Conservation (phyloP, 2,113 vertebrate genomes). For the Puntigrus tetrazona region DNA sequence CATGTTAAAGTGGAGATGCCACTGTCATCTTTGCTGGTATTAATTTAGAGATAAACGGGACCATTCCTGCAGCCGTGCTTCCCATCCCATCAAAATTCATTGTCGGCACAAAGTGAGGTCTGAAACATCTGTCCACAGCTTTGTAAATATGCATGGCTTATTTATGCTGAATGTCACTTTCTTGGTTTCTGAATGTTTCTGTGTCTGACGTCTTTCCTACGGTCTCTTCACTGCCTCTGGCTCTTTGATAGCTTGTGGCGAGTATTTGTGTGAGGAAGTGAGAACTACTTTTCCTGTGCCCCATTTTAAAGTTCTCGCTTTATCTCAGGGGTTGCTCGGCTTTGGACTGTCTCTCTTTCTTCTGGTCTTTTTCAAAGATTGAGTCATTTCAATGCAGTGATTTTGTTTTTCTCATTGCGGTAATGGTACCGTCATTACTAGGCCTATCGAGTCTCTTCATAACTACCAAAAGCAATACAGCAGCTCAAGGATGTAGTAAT, state of each 20-base stretch:
- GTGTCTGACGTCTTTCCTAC: background rate
- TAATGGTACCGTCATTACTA: constrained; percentile 42
- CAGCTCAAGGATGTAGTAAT: constrained; percentile 5
- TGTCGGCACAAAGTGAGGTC: background rate
- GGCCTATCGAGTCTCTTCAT: constrained; percentile 12
- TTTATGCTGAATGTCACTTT: constrained; percentile 41
- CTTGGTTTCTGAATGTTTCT: constrained; percentile 15
- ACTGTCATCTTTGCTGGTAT: background rate
- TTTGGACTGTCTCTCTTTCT: constrained; percentile 54
- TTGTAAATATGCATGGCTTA: constrained; percentile 52
- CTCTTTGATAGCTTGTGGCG: constrained; percentile 1
- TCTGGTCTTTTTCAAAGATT: constrained; percentile 46
- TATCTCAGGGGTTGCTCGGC: constrained; percentile 54
- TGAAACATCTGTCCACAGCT: constrained; percentile 21
- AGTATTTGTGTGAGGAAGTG: constrained; percentile 41
- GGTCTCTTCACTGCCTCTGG: background rate
- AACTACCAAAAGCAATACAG: background rate
- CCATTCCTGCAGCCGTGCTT: constrained; percentile 7
- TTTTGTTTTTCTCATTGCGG: constrained; percentile 5
- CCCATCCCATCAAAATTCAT: background rate
- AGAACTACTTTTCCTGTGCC: constrained; percentile 11
- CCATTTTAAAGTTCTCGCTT: constrained; percentile 33
- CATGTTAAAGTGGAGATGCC: constrained; percentile 25
- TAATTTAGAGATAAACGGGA: background rate
- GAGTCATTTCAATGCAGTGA: background rate